Evolutionary conservation across 2,888 invertebrate genomes (phyloP), one percentile per base, ranked within the genome.

Genomic region (Sinodicranocentrus sp.): DNA sequence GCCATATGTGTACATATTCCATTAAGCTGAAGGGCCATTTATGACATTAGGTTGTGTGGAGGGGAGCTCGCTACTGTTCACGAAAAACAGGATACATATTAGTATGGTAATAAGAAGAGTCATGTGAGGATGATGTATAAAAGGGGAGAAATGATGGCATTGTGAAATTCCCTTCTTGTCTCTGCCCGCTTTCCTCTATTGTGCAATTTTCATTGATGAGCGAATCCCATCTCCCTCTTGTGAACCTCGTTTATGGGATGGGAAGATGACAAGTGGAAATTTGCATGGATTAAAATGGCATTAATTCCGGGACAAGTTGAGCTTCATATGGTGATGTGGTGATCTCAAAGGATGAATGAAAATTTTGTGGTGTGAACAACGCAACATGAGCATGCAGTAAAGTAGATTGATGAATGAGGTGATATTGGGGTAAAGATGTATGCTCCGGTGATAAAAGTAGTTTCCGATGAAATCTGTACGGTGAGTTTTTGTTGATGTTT

Each of bases 11-110:
- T 54, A 39, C 57, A 57, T 28, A 39, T 54, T 72, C 39, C 43
- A 57, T 39, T 57, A 72, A 39, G 15, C 57, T 19, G 17, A 59
- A 54, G 23, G 52, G 57, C 72, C 72, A 72, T 72, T 57, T 54
- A 44, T 48, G 48, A 15, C 68, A 43, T 21, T 21, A 33, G 6
- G 2, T n/a, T 43, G n/a, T 44, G 6, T 21, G 48, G 67, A 61
- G 21, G 17, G 44, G 6, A 21, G 21, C 15, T 17, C 26, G n/a
- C n/a, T n/a, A n/a, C n/a, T n/a, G 17, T 10, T 54, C 6, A 8
- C 28, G 6, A 17, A 17, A 21, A 65, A 65, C 28, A 65, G 2
- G 54, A 33, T 6, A 33, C 33, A 3, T 68, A n/a, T 43, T 43
- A 43, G 39, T 21, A 33, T 5, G n/a, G 15, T 48, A 48, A n/a